Evolutionary conservation across 2,797 vertebrate species (phyloP), one percentile per base, ranked within the genome.

Genomic region (Botia kubotai): DNA sequence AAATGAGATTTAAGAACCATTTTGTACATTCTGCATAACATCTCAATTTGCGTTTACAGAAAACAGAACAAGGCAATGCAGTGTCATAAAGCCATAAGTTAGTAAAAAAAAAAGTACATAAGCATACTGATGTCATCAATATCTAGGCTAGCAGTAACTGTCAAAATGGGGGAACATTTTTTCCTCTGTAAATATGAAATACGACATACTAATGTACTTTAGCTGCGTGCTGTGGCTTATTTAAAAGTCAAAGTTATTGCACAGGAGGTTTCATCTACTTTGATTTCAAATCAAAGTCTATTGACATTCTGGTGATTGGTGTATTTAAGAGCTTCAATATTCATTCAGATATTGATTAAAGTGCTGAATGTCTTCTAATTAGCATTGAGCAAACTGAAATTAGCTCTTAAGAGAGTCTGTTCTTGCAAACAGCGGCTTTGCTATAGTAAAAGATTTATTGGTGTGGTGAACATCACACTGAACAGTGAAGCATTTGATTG

Each of bases 261-360:
- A 8, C 21, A 46, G 6, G 70, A 23, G 19, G 21, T 21, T 50
- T 55, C 33, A 69, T 58, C 65, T 77, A 57, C 7, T 2, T 39
- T n/a, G 7, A 57, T 75, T 75, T 71, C 33, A 57, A 71, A 80
- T 83, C 58, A 57, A 74, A 66, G 57, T 26, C 55, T 62, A 58
- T 76, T 65, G 57, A 46, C 26, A 71, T 21, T 50, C 2, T 19
- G 60, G 71, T 68, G 57, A 73, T 68, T 76, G 53, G 46, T 60
- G 39, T 79, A 46, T 73, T 81, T 67, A 62, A 14, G 55, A 1
- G 8, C 52, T 19, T 75, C 58, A 78, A 39, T 36, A 46, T 75
- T 83, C 73, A 78, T 63, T 80, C 71, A 75, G 19, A 29, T 78
- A 83, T 85, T 50, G 81, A 85, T 79, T 73, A 29, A 69, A 55